Evolutionary conservation across 2,888 invertebrate species (phyloP).

Genomic region (Myopa testacea): DNA sequence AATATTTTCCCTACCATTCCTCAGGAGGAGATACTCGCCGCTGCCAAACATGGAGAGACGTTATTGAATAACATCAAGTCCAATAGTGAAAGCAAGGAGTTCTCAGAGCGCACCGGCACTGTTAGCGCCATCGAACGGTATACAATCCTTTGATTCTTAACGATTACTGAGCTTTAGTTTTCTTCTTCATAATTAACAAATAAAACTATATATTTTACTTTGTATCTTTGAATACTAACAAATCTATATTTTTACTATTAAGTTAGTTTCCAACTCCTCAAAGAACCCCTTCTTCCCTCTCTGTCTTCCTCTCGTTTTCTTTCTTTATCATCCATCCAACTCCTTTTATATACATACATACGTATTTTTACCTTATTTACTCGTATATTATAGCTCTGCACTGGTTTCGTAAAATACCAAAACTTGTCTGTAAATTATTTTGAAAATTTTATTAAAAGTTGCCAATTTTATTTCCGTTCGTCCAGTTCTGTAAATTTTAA

Average conservation of each 20-base stretch:
- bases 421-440: constrained; percentile 38
- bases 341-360: constrained; percentile 47
- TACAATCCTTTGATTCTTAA: constrained; percentile 19
- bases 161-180: constrained; percentile 19
- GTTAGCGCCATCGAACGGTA: constrained; percentile 93
- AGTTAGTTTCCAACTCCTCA: neutral
- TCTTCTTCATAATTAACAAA: constrained; percentile 15
- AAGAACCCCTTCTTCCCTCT: neutral
- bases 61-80: constrained; percentile 81
- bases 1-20: neutral
- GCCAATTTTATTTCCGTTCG: constrained; percentile 27
- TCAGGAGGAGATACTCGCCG: constrained; percentile 85
- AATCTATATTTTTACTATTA: constrained; percentile 2
- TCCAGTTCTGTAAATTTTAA: constrained; percentile 3
- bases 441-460: constrained; percentile 17
- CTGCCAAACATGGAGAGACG: constrained; percentile 89
- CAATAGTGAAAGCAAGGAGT: constrained; percentile 71
- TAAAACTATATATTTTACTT: constrained; percentile 1
- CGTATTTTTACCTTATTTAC: constrained; percentile 49
- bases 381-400: constrained; percentile 65
- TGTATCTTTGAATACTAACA: constrained; percentile 30
- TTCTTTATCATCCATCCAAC: constrained; percentile 12
- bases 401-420: constrained; percentile 62
- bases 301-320: constrained; percentile 10
- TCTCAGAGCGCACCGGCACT: constrained; percentile 81